Evolutionary conservation across 2,797 vertebrate genomes (phyloP), one percentile per base, ranked within the genome.

Genomic region (Tadarida brasiliensis): DNA sequence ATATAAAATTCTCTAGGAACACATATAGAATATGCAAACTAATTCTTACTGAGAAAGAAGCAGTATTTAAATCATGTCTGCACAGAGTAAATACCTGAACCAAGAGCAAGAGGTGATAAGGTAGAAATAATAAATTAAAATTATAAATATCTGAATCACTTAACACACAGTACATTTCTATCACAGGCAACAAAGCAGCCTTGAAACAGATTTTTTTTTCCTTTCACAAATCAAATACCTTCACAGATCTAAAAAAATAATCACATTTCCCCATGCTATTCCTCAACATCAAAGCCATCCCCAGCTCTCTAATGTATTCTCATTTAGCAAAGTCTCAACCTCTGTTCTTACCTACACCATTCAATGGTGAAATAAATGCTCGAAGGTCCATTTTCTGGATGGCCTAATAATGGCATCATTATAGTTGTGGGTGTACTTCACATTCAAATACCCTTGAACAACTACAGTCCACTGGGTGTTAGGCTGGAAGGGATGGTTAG

Each of bases 191-290:
- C 14, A 57, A 3, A 94, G 19, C 7, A 56, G 35, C 14, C 65
- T 91, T 80, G 16, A 76, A 78, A 93, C 11, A 54, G 54, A 49
- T 71, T 57, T 51, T 39, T 44, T 87, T 91, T 93, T 77, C 44
- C 49, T 85, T 89, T 93, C 56, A 73, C 10, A 70, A 80, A 93
- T 76, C 28, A 93, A 94, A 57, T 54, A 89, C 49, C 16, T 90
- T 96, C 70, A 91, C 6, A 84, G 47, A 49, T 22, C n/a, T 84
- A 70, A 33, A 92, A 84, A 93, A 94, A 95, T 80, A 70, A 93
- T 56, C 82, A 93, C 82, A 87, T 16, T 94, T 92, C 47, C 47
- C 87, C 91, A 49, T 15, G 28, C 8, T 63, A 24, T 82, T 90
- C 33, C 24, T 92, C 68, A 22, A 65, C n/a, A 39, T 59, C 17